A percentile compares a stretch with the other conserved stretches of the same genome.
Conservation (phyloP, 2,888 invertebrate genomes). For the Drepanosiphum platanoidis region DNA sequence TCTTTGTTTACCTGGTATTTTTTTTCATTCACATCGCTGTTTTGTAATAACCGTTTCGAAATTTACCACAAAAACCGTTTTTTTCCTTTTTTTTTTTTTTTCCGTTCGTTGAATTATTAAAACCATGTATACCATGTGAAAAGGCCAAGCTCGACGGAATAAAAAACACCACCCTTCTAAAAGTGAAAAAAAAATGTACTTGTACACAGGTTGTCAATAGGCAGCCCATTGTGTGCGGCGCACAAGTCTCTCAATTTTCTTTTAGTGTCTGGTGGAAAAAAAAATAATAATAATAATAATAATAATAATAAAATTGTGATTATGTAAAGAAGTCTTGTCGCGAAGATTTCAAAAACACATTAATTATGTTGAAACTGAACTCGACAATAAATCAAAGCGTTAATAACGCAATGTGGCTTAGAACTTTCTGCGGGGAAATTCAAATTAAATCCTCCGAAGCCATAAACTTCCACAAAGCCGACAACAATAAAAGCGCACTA, state of each 20-base stretch:
- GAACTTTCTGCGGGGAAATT: conserved; percentile 55
- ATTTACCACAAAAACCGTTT: conserved; percentile 37
- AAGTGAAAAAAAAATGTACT: conserved; percentile 14
- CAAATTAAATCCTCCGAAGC: conserved; percentile 58
- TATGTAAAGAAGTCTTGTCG: conserved; percentile 15
- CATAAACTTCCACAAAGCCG: conserved; percentile 58
- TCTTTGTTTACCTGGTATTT: conserved; percentile 33
- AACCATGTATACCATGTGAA: not conserved
- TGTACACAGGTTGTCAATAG: conserved; percentile 18
- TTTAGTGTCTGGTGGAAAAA: not conserved
- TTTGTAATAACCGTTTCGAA: conserved; percentile 28
- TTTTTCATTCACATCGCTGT: not conserved
- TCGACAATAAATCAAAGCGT: conserved; percentile 56
- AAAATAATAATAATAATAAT: no score
- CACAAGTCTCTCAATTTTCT: conserved; percentile 8
- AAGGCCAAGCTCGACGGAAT: not conserved
- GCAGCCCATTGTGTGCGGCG: not conserved
- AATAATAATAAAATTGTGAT: conserved; percentile 19
- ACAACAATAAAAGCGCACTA: conserved; percentile 51
- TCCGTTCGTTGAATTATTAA: conserved; percentile 9
- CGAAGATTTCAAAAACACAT: conserved; percentile 41
- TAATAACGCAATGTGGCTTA: conserved; percentile 50
- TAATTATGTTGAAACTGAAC: conserved; percentile 53
- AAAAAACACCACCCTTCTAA: conserved; percentile 12
- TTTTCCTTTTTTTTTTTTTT: no score